Conservation (phyloP, 2,113 vertebrate genomes). For the Australoheros scitulus region DNA sequence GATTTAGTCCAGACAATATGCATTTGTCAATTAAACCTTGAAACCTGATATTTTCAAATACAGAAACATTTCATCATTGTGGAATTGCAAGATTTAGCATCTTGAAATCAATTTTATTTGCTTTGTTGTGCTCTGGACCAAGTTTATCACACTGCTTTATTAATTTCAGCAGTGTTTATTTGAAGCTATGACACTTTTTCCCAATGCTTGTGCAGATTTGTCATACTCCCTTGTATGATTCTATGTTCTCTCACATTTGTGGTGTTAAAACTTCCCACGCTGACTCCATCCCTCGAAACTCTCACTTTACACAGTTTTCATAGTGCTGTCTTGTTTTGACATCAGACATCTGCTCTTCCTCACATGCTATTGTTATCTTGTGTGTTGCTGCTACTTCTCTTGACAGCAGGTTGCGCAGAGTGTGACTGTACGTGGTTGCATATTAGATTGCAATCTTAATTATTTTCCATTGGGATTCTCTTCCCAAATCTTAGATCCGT, state of each 20-base stretch:
- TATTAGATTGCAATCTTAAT: not conserved
- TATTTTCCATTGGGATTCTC: not conserved
- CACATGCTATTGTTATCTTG: conserved; percentile 6
- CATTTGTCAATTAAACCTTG: not conserved
- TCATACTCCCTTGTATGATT: not conserved
- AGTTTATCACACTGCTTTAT: conserved; percentile 5
- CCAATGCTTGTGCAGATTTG: conserved; percentile 1
- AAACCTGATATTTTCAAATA: not conserved
- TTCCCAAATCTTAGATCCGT: conserved; percentile 86
- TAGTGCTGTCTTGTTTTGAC: conserved; percentile 37
- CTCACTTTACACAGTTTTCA: not conserved
- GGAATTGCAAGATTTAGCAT: not conserved
- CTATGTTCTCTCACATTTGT: conserved; percentile 17
- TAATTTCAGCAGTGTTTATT: conserved; percentile 6
- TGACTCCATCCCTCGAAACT: conserved; percentile 4
- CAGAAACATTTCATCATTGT: not conserved
- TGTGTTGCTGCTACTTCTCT: conserved; percentile 10
- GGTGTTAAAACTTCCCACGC: conserved; percentile 23
- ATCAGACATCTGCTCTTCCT: conserved; percentile 12
- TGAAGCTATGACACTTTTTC: not conserved
- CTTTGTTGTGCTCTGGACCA: not conserved
- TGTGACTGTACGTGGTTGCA: not conserved
- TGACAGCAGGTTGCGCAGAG: not conserved
- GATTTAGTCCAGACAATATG: not conserved
- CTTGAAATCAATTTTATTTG: not conserved